Base-by-base conservation (phyloP, 2,888 invertebrate species). In the Lasioglossum pauxillum region DNA sequence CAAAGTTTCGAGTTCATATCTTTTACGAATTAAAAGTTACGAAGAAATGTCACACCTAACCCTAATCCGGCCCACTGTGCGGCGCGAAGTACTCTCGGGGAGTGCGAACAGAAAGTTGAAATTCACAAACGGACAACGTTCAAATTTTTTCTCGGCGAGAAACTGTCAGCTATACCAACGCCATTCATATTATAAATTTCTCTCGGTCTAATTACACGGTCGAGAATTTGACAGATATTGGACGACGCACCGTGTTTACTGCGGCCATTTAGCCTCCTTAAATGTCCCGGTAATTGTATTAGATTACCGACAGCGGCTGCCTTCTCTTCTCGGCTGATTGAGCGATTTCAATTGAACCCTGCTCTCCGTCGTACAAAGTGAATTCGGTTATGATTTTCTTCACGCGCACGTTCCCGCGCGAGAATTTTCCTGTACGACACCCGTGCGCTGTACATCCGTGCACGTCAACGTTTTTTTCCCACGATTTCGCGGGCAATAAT, bases 331-430 rank as follows among this genome's bases (percentile, higher is more conserved):
- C 77, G 78, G 87, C 90, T 93, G 92, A 93, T 93, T 92, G 92
- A 92, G 90, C 90, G 91, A 92, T 93, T 91, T 93, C 92, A 92
- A 92, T 93, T 92, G 91, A 88, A 91, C 93, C 91, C 91, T 2
- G 90, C 89, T 89, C n/a, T 57, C 49, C 23, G 79, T 75, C 83
- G 84, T 89, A 88, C 78, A 91, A 91, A 93, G 90, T 87, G 92
- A 93, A 93, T 91, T 93, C 91, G 89, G 78, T 85, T 84, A 90
- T 85, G 75, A 78, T 64, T 82, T 84, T 84, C 38, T 41, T 71
- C 23, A 0, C 71, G n/a, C 12, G 5, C 41, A 23, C 41, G 41
- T 10, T 27, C 1, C n/a, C 71, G 14, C 23, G 23, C n/a, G 41
- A n/a, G n/a, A 71, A 38, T 41, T 71, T 71, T 14, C n/a, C 41